A percentile compares a stretch with the other conserved stretches of the same genome.
Conservation (phyloP, 2,888 invertebrate genomes). For the Abrostola tripartita region DNA sequence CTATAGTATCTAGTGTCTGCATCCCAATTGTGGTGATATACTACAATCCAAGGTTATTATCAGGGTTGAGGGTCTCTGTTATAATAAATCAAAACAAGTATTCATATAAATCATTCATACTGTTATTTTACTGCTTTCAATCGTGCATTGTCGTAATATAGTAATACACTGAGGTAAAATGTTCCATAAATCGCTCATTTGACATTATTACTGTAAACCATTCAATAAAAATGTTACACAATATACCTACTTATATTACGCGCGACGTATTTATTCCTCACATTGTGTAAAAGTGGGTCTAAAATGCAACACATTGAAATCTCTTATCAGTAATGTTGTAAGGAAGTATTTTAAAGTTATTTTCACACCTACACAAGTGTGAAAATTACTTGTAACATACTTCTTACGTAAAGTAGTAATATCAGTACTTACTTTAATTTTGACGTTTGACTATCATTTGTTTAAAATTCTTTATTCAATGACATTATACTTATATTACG, state of each 20-base stretch:
- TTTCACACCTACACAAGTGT: too few species aligned
- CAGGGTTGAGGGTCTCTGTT: too few species aligned
- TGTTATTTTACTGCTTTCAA: not conserved
- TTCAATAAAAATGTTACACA: slow-evolving; percentile 1
- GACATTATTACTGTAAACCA: not conserved
- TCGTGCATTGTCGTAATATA: not conserved
- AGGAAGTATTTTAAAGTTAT: not conserved
- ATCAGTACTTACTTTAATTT: too few species aligned
- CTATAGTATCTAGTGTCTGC: too few species aligned
- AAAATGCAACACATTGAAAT: not conserved
- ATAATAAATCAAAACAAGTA: too few species aligned
- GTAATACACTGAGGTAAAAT: not conserved
- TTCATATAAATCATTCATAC: not conserved
- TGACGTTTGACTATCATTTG: too few species aligned
- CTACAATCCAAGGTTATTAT: too few species aligned
- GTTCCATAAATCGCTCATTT: not conserved
- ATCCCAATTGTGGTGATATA: too few species aligned
- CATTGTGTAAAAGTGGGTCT: not conserved
- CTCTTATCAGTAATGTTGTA: not conserved
- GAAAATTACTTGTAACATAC: too few species aligned
- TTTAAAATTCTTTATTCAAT: too few species aligned
- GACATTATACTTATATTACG: too few species aligned
- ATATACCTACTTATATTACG: not conserved
- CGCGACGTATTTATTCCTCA: not conserved
- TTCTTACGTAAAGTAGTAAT: too few species aligned